Base-by-base conservation (phyloP, 1,140 invertebrate genomes). In the Drosophila nasuta region DNA sequence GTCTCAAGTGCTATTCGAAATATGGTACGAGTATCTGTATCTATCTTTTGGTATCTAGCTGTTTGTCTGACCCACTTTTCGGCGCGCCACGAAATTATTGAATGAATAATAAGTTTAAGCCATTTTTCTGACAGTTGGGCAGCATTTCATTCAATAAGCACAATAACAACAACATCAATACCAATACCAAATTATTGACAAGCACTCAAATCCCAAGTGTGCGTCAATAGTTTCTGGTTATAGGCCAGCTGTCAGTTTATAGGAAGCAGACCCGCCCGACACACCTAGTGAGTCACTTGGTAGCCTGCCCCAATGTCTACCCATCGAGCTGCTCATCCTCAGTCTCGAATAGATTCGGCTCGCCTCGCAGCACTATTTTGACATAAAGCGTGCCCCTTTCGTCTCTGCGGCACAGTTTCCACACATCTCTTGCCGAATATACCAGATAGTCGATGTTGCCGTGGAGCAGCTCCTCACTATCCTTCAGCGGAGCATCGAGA, bases 161-260 rank as follows among this genome's bases (percentile, higher is more conserved):
- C 10, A 58, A 48, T 15, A 62, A 45, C 20, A 62, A 41, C 20
- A 43, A 30, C 8, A 30, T 33, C 28, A 48, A 38, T 41, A 57
- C 48, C 38, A 62, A 49, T 25, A 28, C 6, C 10, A 72, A 57
- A 82, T 80, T 83, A 88, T 88, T 88, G 83, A 80, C 83, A 88
- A 80, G 73, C 83, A 83, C 83, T 87, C 80, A 76, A 45, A 51
- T 65, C 72, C 56, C 69, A 72, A 80, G 77, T 64, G 73, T 82
- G 74, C 85, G 83, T 88, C 83, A 88, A 89, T 83, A 63, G 70
- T 54, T 82, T 69, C 68, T 46, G 38, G 58, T 54, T 68, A 68
- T 56, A 54, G 62, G 45, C 70, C 64, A 73, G 63, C 77, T 79
- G 77, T 85, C 69, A 65, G 33, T 41, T 60, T 8, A 17, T 52